Base-by-base conservation (phyloP, 2,888 invertebrate genomes). In the Drosophila prostipennis region DNA sequence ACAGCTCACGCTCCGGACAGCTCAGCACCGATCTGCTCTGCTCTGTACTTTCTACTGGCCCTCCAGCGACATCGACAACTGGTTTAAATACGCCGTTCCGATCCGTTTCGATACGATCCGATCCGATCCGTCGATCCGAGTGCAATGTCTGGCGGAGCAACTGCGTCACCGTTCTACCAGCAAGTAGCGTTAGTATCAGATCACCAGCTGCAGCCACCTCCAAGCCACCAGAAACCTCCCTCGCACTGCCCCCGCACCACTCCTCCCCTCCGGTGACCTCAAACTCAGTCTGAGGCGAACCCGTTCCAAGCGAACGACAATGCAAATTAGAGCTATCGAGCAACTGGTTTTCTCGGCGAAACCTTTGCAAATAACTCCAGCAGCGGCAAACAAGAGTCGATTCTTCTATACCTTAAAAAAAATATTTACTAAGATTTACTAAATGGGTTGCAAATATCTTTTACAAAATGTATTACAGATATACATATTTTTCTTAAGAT, bases 11-110 rank as follows among this genome's bases (percentile, higher is more conserved):
- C 63, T 52, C 60, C 60, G 49, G 46, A 60, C 23, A 39, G 45
- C 46, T 37, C 43, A 57, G 49, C 48, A 53, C 64, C 74, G 59
- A 78, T 59, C 74, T 46, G 77, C 77, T 77, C 86, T 70, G 70
- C 74, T 65, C 45, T 74, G 70, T 65, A 89, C 88, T 84, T 85
- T 89, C 82, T 79, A 90, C 91, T 90, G 89, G 79, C 77, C 71
- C 79, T 77, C 76, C 77, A 80, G 79, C 75, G 70, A 59, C 32
- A 56, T 46, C 56, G 71, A 67, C 85, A 80, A 70, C 77, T 70
- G 71, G 72, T 72, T 91, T 90, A 90, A 90, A 90, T 91, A 90
- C 71, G 51, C 54, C 57, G 49, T 14, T 42, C 32, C 46, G 14
- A 6, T 29, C 14, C 36, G 40, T 13, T 16, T 6, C 13, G 36